phyloP scores from a whole-genome alignment of 2,113 vertebrate genomes.

The Malurus alboscapulatus region DNA sequence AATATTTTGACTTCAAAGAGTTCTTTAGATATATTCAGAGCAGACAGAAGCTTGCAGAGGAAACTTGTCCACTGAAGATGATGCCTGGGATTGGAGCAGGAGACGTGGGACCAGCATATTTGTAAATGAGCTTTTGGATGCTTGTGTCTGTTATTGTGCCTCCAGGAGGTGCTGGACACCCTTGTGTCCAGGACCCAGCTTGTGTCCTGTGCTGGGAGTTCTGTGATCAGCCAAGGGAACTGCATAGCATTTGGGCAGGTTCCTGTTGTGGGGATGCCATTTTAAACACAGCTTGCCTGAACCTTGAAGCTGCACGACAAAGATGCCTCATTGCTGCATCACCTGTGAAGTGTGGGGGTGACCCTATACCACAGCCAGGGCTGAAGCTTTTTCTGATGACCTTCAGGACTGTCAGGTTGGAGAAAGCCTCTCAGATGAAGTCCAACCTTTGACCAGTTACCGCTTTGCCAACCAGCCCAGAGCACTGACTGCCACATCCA shows the following conservation, averaged over 20 bases:
- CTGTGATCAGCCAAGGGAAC: background rate
- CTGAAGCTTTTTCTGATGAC: background rate
- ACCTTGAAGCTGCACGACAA: background rate
- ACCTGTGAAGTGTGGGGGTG: background rate
- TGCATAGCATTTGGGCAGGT: background rate
- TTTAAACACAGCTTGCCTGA: background rate
- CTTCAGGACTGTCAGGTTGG: background rate
- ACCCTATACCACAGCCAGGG: background rate
- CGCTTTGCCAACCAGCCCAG: background rate
- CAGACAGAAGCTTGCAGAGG: background rate
- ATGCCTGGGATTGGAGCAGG: background rate
- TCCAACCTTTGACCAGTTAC: background rate
- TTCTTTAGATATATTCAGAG: slow-evolving; percentile 7
- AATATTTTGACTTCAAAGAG: slow-evolving; percentile 49
- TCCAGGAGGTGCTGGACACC: background rate
- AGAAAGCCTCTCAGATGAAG: background rate
- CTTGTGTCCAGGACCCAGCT: background rate
- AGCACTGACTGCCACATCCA: background rate
- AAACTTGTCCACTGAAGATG: background rate
- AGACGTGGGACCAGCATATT: fast-evolving
- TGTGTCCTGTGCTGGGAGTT: background rate
- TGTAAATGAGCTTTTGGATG: background rate
- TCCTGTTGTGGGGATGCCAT: fast-evolving
- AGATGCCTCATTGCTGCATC: background rate
- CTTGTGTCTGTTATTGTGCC: background rate